Evolutionary conservation across 2,888 invertebrate genomes (phyloP).

Genomic region (Orchestes rusci): DNA sequence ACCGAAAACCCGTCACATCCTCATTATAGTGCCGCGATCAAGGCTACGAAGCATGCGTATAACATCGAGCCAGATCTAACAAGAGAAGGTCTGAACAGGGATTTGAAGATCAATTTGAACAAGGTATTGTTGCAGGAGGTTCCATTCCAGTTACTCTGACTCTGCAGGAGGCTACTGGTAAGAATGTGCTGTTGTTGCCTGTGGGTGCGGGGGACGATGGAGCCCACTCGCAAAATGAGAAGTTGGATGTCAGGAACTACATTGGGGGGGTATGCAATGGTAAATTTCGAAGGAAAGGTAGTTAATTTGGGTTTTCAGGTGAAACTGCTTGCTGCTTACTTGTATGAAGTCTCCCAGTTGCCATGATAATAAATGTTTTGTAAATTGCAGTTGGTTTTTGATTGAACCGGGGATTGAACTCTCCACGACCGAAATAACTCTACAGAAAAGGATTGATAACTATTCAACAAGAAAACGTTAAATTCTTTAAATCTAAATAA

Average conservation of each 20-base stretch:
- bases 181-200: slow-evolving; percentile 89
- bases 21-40: slow-evolving; percentile 83
- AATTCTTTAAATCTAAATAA: too few species aligned
- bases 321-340: slow-evolving; percentile 7
- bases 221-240: slow-evolving; percentile 98
- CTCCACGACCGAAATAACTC: too few species aligned
- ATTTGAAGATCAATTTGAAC: background rate
- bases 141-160: slow-evolving; percentile 95
- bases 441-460: too few species aligned
- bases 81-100: slow-evolving; percentile 53
- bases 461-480: too few species aligned
- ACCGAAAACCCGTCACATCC: slow-evolving; percentile 87
- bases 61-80: slow-evolving; percentile 88
- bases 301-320: slow-evolving; percentile 9
- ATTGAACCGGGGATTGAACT: too few species aligned
- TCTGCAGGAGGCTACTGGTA: slow-evolving; percentile 83
- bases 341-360: slow-evolving; percentile 11
- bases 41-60: slow-evolving; percentile 76
- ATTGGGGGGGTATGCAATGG: slow-evolving; percentile 59
- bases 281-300: background rate
- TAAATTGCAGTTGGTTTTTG: too few species aligned
- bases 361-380: too few species aligned
- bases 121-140: slow-evolving; percentile 56
- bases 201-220: slow-evolving; percentile 96
- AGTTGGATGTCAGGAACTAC: slow-evolving; percentile 85